Evolutionary conservation across 2,113 vertebrate genomes (phyloP).

Genomic region (Peromyscus polionotus): DNA sequence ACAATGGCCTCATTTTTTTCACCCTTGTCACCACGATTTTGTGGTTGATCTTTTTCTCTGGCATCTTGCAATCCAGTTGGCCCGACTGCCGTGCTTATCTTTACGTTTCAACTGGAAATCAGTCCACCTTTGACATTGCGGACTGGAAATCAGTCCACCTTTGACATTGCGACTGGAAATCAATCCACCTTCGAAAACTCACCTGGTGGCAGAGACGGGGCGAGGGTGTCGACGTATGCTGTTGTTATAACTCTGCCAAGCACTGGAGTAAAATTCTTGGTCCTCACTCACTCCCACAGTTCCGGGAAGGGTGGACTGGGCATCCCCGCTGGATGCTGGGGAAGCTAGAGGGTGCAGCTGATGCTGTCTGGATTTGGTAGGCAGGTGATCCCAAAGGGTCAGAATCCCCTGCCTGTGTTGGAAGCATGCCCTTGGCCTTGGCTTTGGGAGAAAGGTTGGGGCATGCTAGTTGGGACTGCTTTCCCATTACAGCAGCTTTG

Average conservation of each 20-base stretch:
- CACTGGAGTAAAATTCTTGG: not conserved
- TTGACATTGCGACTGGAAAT: not conserved
- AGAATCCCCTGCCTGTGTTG: rapidly evolving
- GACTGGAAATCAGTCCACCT: not conserved
- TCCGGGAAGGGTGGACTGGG: no score
- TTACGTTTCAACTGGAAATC: not conserved
- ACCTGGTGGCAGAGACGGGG: rapidly evolving
- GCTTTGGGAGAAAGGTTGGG: not conserved
- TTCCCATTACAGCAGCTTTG: not conserved
- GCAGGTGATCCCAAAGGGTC: not conserved
- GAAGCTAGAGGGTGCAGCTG: not conserved
- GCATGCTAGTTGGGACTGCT: rapidly evolving
- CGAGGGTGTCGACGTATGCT: not conserved
- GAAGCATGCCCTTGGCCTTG: not conserved
- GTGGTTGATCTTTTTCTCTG: no score
- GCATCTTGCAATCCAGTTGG: not conserved
- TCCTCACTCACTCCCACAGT: rapidly evolving
- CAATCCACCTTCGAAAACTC: not conserved
- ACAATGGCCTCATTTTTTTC: rapidly evolving
- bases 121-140: not conserved
- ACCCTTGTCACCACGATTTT: rapidly evolving
- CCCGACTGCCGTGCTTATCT: not conserved
- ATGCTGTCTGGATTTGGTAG: not conserved
- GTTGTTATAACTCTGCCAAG: rapidly evolving
- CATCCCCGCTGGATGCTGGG: not conserved